Conservation (phyloP, 2,888 invertebrate genomes). For the Oeneis ivallda region DNA sequence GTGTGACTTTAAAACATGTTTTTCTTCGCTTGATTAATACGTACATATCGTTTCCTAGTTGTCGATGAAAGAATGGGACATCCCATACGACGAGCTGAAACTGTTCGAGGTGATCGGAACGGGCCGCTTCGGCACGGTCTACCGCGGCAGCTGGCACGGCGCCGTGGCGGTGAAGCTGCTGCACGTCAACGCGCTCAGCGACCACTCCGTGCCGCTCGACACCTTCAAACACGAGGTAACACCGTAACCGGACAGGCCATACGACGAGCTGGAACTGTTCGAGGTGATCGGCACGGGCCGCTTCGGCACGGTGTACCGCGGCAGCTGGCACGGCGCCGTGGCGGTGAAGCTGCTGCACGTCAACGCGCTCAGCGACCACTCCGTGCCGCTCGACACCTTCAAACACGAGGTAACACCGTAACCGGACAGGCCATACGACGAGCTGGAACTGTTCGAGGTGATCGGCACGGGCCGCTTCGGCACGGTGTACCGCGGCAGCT, state of each 20-base stretch:
- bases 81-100: slow-evolving; percentile 96
- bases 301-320: no score
- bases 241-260: no score
- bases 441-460: no score
- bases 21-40: no score
- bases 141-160: slow-evolving; percentile 98
- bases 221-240: slow-evolving; percentile 90
- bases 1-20: no score
- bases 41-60: slow-evolving; percentile 82
- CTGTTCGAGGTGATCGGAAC: slow-evolving; percentile 93
- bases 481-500: no score
- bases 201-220: slow-evolving; percentile 94
- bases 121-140: slow-evolving; percentile 97
- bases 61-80: slow-evolving; percentile 98
- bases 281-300: no score
- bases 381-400: slow-evolving; percentile 95
- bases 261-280: no score
- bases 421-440: no score
- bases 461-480: no score
- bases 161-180: slow-evolving; percentile 98
- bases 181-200: slow-evolving; percentile 92
- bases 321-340: no score
- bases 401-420: slow-evolving; percentile 88
- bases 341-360: no score
- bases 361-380: slow-evolving; percentile 90